Evolutionary conservation across 2,797 vertebrate genomes (phyloP).

Genomic region (Sparus aurata): DNA sequence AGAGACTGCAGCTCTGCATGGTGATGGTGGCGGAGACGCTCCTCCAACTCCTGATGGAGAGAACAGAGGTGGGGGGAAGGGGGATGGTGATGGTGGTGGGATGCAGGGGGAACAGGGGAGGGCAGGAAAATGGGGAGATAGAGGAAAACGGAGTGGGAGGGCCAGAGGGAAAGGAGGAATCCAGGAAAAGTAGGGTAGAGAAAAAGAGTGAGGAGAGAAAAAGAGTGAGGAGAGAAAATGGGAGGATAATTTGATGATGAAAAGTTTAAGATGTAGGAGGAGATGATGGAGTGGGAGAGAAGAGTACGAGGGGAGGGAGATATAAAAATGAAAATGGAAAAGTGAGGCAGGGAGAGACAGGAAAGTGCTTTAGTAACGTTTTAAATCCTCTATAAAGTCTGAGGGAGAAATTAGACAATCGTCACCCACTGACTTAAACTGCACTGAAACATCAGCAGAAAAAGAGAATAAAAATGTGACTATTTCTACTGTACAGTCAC

Average conservation of each 20-base stretch:
- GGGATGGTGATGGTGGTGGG: neutral
- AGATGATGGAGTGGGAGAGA: slow-evolving; percentile 14
- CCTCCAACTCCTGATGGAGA: slow-evolving; percentile 90
- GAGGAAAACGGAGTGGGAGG: slow-evolving; percentile 9
- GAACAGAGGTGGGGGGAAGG: neutral
- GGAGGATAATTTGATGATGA: slow-evolving; percentile 14
- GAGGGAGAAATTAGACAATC: slow-evolving; percentile 9
- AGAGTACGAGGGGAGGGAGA: neutral
- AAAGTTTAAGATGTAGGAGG: slow-evolving; percentile 10
- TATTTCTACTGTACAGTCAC: neutral
- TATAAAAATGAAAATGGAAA: slow-evolving; percentile 10
- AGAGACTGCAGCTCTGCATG: slow-evolving; percentile 92
- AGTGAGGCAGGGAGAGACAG: slow-evolving; percentile 9
- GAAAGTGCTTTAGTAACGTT: slow-evolving; percentile 4
- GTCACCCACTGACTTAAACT: neutral
- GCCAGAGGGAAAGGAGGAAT: neutral
- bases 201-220: neutral
- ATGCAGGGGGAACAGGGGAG: neutral
- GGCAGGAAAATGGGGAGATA: slow-evolving; percentile 2
- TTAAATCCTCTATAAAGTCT: slow-evolving; percentile 5
- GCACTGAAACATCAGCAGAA: neutral
- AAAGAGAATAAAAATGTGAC: neutral
- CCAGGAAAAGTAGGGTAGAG: neutral
- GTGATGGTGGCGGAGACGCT: slow-evolving; percentile 94
- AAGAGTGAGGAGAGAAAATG: neutral